These are phyloP conservation scores for Drosophila tripunctata DNA, from an alignment of 2,888 invertebrate genomes.

Conservation along the genomic window DNA sequence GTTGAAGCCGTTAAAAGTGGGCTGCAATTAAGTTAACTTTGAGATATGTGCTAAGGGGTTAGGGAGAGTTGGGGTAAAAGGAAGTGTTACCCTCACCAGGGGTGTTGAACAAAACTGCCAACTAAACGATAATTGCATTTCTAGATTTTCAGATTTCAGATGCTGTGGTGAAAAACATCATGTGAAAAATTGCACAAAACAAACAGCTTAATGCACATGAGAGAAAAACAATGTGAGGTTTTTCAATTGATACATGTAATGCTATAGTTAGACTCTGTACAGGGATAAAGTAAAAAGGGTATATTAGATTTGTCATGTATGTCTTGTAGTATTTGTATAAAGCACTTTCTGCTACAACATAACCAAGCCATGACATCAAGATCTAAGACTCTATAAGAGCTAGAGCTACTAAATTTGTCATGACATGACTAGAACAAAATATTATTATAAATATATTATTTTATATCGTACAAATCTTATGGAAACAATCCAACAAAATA, in stretches of 20 bases:
- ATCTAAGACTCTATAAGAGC: no score
- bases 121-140: slow-evolving; percentile 63
- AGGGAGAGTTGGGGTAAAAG: not conserved
- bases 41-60: not conserved
- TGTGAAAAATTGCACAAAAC: slow-evolving; percentile 68
- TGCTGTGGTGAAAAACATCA: slow-evolving; percentile 43
- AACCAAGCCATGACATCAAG: no score
- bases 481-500: no score
- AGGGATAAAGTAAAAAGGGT: no score
- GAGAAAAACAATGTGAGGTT: not conserved
- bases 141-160: slow-evolving; percentile 29
- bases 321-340: no score
- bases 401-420: no score
- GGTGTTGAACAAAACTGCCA: slow-evolving; percentile 58
- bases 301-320: no score
- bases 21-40: slow-evolving; percentile 8
- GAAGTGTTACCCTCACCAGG: slow-evolving; percentile 29
- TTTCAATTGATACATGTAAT: not conserved
- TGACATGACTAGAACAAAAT: no score
- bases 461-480: no score
- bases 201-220: slow-evolving; percentile 28
- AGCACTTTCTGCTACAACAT: no score
- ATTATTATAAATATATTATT: no score
- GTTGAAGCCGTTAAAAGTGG: slow-evolving; percentile 24
- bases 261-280: not conserved